These are phyloP conservation scores for Tiphia femorata DNA, from an alignment of 2,888 invertebrate species.

Conservation along the genomic window DNA sequence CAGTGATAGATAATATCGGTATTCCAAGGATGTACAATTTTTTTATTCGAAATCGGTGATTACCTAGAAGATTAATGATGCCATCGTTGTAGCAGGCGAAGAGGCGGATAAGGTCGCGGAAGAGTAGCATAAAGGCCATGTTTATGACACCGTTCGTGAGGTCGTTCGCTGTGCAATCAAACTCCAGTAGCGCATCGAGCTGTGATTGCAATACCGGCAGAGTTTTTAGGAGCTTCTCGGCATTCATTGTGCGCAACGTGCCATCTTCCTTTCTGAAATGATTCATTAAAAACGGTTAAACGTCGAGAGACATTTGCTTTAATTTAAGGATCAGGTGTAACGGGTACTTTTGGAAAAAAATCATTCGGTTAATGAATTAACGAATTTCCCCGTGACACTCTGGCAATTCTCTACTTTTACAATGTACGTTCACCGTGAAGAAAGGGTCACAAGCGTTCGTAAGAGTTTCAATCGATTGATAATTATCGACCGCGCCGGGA, in stretches of 20 bases:
- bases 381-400: no score
- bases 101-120: slow-evolving; percentile 97
- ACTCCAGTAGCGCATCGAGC: slow-evolving; percentile 94
- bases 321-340: no score
- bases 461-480: no score
- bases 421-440: no score
- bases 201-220: slow-evolving; percentile 96
- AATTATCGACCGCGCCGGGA: no score
- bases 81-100: slow-evolving; percentile 99
- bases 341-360: no score
- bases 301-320: no score
- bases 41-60: slow-evolving; percentile 35
- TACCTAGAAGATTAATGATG: slow-evolving; percentile 94
- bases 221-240: slow-evolving; percentile 96
- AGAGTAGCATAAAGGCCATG: slow-evolving; percentile 98
- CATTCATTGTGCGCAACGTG: slow-evolving; percentile 95
- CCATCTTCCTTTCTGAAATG: slow-evolving; percentile 94
- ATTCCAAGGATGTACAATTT: no score
- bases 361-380: neutral
- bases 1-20: no score
- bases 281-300: neutral
- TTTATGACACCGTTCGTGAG: slow-evolving; percentile 99
- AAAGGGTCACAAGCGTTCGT: no score
- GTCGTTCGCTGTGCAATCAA: slow-evolving; percentile 97
- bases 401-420: no score